These are phyloP conservation scores for Lepidotrigona ventralis DNA, from an alignment of 1,140 invertebrate species.

Conservation along the genomic window DNA sequence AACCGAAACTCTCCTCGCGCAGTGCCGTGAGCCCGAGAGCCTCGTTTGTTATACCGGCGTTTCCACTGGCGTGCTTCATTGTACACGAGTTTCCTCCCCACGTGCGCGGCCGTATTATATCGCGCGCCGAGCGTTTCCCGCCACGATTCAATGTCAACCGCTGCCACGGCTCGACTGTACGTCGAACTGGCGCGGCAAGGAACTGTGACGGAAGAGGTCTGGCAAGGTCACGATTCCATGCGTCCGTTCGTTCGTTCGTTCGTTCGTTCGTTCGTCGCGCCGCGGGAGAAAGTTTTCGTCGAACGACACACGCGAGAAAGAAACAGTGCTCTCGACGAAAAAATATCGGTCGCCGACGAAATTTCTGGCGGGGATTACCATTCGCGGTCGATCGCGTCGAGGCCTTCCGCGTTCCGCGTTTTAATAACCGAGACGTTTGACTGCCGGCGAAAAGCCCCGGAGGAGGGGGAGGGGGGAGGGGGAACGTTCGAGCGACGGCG, in stretches of 20 bases:
- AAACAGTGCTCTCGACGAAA: too few relatives aligned
- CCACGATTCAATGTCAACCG: slow-evolving; percentile 61
- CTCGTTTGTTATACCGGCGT: slow-evolving; percentile 56
- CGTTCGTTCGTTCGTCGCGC: background rate
- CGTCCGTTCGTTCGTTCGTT: background rate
- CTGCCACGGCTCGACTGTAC: slow-evolving; percentile 37
- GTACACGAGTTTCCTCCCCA: slow-evolving; percentile 50
- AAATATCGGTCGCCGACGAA: background rate
- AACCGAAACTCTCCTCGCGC: slow-evolving; percentile 49
- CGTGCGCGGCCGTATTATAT: slow-evolving; percentile 56
- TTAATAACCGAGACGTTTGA: slow-evolving; percentile 57
- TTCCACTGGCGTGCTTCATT: slow-evolving; percentile 39
- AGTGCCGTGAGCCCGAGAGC: slow-evolving; percentile 10
- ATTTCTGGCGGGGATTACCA: background rate
- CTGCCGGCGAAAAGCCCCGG: background rate
- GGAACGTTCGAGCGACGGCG: background rate
- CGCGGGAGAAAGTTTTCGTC: slow-evolving; percentile 46
- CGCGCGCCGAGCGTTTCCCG: slow-evolving; percentile 43
- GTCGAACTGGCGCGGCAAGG: slow-evolving; percentile 37
- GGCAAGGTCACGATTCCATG: slow-evolving; percentile 54
- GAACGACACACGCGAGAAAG: too few relatives aligned
- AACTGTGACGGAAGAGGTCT: slow-evolving; percentile 50
- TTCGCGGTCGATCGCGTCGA: background rate
- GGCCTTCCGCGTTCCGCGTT: slow-evolving; percentile 37
- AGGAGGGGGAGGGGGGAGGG: background rate